A percentile compares a stretch with the other conserved stretches of the same genome.
phyloP scores from a whole-genome alignment of 1,140 invertebrate species.

The Drosophila virilis region DNA sequence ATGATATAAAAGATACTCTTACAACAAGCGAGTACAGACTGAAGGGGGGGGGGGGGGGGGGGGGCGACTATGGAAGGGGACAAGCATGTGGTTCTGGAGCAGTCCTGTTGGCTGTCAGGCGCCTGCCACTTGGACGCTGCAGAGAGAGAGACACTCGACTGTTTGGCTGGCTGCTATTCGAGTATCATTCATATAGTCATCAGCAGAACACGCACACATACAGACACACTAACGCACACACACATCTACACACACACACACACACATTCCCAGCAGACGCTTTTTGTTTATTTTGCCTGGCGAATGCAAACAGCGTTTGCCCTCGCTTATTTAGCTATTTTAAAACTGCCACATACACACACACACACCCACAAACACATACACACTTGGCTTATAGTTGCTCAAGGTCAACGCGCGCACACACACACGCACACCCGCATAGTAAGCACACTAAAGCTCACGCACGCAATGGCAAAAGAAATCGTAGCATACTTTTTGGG shows the following conservation, averaged over 20 bases:
- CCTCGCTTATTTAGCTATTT: conserved; percentile 71
- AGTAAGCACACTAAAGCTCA: neutral
- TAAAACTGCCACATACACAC: conserved; percentile 40
- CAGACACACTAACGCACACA: neutral
- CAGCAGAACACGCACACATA: conserved; percentile 21
- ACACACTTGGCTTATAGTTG: conserved; percentile 3
- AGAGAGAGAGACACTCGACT: conserved; percentile 35
- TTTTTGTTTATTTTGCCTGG: conserved; percentile 56
- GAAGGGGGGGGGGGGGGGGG: neutral
- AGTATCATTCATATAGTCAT: conserved; percentile 70
- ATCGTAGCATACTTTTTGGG: conserved; percentile 69
- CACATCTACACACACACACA: neutral
- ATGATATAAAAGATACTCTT: conserved; percentile 26
- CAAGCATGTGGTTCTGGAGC: no score
- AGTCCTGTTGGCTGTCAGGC: conserved; percentile 12
- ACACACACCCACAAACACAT: conserved; percentile 1
- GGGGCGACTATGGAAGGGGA: no score
- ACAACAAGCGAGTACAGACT: neutral
- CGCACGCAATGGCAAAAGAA: conserved; percentile 25
- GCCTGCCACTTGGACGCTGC: conserved; percentile 18
- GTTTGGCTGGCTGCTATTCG: conserved; percentile 50
- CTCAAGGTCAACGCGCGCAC: neutral
- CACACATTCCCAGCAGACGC: conserved; percentile 6
- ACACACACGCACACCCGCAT: neutral
- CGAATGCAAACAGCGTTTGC: conserved; percentile 60